phyloP scores from a whole-genome alignment of 2,797 vertebrate species.

The Sternarchorhynchus goeldii region DNA sequence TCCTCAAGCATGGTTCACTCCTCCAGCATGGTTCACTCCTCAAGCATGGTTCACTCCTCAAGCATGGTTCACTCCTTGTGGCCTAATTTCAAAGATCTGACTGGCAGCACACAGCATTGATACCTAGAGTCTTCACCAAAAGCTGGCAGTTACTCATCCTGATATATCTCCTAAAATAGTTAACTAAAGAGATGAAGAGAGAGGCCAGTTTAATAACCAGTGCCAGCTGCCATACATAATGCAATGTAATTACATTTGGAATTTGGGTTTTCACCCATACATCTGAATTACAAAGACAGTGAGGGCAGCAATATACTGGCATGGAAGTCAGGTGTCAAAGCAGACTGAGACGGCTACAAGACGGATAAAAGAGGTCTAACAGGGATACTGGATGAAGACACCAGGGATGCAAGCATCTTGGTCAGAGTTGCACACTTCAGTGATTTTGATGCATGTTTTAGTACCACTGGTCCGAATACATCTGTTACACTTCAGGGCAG shows the following conservation, averaged over 20 bases:
- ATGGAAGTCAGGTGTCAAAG: too few relatives aligned
- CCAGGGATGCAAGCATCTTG: constrained; percentile 22
- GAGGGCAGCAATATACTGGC: not conserved
- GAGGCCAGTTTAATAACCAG: not conserved
- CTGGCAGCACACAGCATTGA: not conserved
- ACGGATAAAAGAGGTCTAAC: not conserved
- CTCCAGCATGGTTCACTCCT: too few relatives aligned
- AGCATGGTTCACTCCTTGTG: not conserved
- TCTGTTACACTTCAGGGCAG: constrained; percentile 9
- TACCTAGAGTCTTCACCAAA: not conserved
- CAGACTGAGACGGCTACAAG: too few relatives aligned
- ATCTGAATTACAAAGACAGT: not conserved
- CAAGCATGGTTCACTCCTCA: too few relatives aligned
- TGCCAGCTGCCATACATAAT: not conserved
- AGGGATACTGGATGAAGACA: not conserved
- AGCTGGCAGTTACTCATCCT: not conserved
- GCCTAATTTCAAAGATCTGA: not conserved
- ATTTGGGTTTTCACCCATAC: too few relatives aligned
- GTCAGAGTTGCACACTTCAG: not conserved
- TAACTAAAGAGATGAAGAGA: constrained; percentile 12
- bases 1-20: too few relatives aligned
- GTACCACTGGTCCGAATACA: not conserved
- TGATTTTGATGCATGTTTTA: not conserved
- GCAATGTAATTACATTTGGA: not conserved
- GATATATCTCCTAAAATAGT: constrained; percentile 26